Evolutionary conservation across 2,888 invertebrate genomes (phyloP).

Genomic region (Brenthis daphne): DNA sequence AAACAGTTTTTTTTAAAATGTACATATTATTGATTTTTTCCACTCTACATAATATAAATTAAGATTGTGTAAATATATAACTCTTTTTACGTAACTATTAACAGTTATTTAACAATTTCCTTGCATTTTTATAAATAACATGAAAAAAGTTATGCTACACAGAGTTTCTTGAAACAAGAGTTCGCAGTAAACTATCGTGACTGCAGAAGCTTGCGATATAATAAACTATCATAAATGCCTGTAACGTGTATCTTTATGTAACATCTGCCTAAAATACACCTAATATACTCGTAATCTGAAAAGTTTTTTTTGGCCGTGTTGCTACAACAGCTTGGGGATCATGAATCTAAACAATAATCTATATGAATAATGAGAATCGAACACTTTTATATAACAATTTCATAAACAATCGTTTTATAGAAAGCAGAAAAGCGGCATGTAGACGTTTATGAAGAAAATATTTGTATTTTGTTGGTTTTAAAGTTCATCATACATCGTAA

Average conservation of each 20-base stretch:
- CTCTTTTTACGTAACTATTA: no score
- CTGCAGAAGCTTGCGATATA: background rate
- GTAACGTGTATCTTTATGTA: conserved; percentile 25
- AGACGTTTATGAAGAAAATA: background rate
- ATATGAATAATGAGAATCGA: background rate
- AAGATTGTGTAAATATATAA: no score
- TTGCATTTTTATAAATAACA: background rate
- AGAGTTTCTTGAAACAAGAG: background rate
- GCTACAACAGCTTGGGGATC: conserved; percentile 2
- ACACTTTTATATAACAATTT: background rate
- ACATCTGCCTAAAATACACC: conserved; percentile 19
- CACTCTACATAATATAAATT: no score
- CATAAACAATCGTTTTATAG: background rate
- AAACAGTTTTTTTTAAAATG: no score
- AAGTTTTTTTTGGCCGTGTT: conserved; percentile 5
- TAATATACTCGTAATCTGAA: conserved; percentile 14
- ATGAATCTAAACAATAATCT: conserved; percentile 1
- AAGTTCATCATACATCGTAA: background rate
- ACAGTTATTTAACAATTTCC: background rate
- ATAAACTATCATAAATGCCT: conserved; percentile 23
- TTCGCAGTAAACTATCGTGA: conserved; percentile 7
- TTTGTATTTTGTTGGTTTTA: background rate
- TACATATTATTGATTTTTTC: no score
- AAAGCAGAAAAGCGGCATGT: background rate
- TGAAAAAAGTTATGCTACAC: background rate